Evolutionary conservation across 2,113 vertebrate species (phyloP).

Genomic region (Penelope pileata): DNA sequence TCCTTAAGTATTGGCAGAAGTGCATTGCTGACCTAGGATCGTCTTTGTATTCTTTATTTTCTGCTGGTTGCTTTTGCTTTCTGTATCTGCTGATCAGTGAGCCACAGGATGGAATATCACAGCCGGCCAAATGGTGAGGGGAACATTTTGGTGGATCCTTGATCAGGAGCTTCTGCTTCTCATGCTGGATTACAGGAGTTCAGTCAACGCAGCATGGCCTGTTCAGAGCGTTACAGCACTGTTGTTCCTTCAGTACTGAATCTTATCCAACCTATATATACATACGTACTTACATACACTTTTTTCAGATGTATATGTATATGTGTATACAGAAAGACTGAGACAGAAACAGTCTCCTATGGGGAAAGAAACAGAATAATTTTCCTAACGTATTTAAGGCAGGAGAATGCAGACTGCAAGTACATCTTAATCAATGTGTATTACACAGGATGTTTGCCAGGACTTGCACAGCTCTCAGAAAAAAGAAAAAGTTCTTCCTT

Average conservation of each 20-base stretch:
- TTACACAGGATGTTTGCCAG: neutral
- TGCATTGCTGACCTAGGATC: neutral
- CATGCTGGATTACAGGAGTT: neutral
- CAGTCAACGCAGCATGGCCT: neutral
- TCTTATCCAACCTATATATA: neutral
- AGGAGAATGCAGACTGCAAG: neutral
- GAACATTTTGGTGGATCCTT: neutral
- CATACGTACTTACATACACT: neutral
- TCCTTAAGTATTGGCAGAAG: neutral
- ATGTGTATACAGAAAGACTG: accelerated
- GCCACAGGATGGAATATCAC: accelerated
- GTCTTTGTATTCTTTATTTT: neutral
- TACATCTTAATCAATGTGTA: accelerated
- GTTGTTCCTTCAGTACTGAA: neutral
- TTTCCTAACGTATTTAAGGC: neutral
- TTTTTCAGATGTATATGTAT: neutral
- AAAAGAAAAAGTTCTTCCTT: too few species aligned
- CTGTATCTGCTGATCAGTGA: neutral
- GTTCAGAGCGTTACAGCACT: too few species aligned
- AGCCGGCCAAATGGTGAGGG: neutral
- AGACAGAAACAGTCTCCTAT: neutral
- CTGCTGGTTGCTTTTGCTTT: neutral
- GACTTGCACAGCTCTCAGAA: accelerated
- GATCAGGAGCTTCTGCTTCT: neutral
- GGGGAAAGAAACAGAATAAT: neutral